Base-by-base conservation (phyloP, 1,140 invertebrate species). In the Rhizoglyphus robini region DNA sequence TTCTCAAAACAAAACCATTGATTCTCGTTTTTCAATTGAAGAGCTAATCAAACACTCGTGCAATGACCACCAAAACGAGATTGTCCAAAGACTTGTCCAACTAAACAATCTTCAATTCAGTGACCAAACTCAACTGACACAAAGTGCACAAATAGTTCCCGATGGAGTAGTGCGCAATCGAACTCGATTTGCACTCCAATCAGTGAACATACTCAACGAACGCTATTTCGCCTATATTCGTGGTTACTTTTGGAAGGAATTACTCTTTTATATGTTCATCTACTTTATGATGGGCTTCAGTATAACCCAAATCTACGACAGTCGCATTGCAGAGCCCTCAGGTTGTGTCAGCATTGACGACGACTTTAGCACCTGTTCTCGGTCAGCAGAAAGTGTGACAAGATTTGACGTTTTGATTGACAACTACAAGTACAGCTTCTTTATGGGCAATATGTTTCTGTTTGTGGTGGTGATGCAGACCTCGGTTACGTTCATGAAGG, bases 311-410 rank as follows among this genome's bases (percentile, higher is more conserved):
- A 8, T 60, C 27, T 60, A 34, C 27, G 58, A 32, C 30, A 34
- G 11, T n/a, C 13, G 8, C 15, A 60, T 60, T 32, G 58, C 58
- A 27, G 32, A 27, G 11, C 30, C 58, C 31, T 20, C 2, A 34
- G 58, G 58, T 46, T 60, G 58, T 46, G 29, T 60, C 15, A 46
- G 36, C 27, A 18, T 60, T 20, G 32, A 34, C n/a, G 58, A 60
- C 2, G 58, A 60, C 27, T 60, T 60, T 46, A n/a, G 8, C 1
- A 29, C 15, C n/a, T 60, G 58, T 27, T 34, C 58, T 13, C 23
- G 46, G 23, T 20, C 23, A 2, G 18, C 18, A 32, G 46, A 64
- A 27, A 27, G 25, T 2, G 25, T 49, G 5, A 34, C 23, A 3
- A 20, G 30, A 32, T 41, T 51, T 27, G 29, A 18, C 23, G 15